Evolutionary conservation across 2,797 vertebrate genomes (phyloP), one percentile per base, ranked within the genome.

Genomic region (Manis pentadactyla): DNA sequence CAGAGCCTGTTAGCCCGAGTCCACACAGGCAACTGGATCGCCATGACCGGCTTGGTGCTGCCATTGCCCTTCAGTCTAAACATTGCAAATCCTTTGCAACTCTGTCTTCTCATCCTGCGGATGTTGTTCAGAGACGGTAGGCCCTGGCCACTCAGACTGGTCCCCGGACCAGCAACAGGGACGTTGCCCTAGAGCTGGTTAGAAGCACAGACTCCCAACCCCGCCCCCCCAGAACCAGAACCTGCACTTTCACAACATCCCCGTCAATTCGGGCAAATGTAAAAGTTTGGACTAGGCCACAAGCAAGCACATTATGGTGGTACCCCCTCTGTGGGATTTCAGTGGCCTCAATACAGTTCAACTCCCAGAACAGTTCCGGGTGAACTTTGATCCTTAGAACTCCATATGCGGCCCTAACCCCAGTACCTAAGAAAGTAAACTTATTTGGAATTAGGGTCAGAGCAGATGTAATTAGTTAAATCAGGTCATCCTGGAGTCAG

Each of bases 41-140:
- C 19, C 5, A 0, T 4, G 1, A 5, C 6, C 23, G 31, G 2
- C 34, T 59, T 59, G 19, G 0, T 37, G 12, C 53, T 27, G 4
- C 13, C 21, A 17, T 18, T 25, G 31, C 11, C 2, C 5, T 57
- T 46, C 46, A 46, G 12, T 46, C 46, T 46, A 46, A 46, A 46
- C 46, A 46, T 11, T 46, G 46, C 46, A 46, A 12, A 10, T 46
- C 6, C 53, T 37, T 42, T 64, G 31, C 31, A 82, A 75, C 71
- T 51, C 39, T 59, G 46, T 39, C 7, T 46, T 25, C 42, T 64
- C 77, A 13, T 64, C 42, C 57, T 46, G 0, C 9, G 0, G 3
- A 31, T 53, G 21, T 55, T 91, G 49, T 87, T 64, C 37, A 81
- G 57, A 63, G 53, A 73, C 2, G 12, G 15, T 13, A 49, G 53